Percentiles rank a stretch among this genome's conserved stretches.
phyloP scores from a whole-genome alignment of 92 coral and sea anemone species.

The Phenganax stokvisi region DNA sequence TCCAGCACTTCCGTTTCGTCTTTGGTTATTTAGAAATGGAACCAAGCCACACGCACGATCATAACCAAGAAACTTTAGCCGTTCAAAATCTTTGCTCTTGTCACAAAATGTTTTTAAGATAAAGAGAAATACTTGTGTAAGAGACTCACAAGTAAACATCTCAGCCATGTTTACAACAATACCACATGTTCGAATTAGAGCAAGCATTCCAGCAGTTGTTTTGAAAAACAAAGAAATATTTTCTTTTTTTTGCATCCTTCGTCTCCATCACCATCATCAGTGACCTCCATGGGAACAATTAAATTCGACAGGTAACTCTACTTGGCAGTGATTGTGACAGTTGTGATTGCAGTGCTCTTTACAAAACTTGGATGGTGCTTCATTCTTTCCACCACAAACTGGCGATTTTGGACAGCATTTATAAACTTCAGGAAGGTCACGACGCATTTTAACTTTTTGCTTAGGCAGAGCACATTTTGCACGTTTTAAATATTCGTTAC shows the following conservation, averaged over 20 bases:
- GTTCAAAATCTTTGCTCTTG: slow-evolving; percentile 28
- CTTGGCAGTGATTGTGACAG: slow-evolving; percentile 1
- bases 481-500: slow-evolving; percentile 61
- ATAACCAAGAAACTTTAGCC: slow-evolving; percentile 35
- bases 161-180: slow-evolving; percentile 40
- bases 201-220: slow-evolving; percentile 38
- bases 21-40: slow-evolving; percentile 31
- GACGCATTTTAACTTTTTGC: slow-evolving; percentile 51
- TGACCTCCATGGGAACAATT: slow-evolving; percentile 45
- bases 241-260: slow-evolving; percentile 60
- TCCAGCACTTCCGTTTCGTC: slow-evolving; percentile 35
- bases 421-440: slow-evolving; percentile 53
- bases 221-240: slow-evolving; percentile 44
- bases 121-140: slow-evolving; percentile 40
- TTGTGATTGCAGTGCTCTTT: slow-evolving; percentile 22
- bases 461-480: slow-evolving; percentile 61
- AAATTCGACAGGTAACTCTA: not conserved
- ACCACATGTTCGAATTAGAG: slow-evolving; percentile 43
- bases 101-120: slow-evolving; percentile 39
- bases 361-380: slow-evolving; percentile 61
- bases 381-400: slow-evolving; percentile 49
- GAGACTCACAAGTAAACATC: slow-evolving; percentile 46
- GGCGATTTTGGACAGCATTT: slow-evolving; percentile 59
- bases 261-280: slow-evolving; percentile 34
- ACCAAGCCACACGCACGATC: slow-evolving; percentile 36